Base-by-base conservation (phyloP, 2,797 vertebrate species). In the Sarcoramphus papa region DNA sequence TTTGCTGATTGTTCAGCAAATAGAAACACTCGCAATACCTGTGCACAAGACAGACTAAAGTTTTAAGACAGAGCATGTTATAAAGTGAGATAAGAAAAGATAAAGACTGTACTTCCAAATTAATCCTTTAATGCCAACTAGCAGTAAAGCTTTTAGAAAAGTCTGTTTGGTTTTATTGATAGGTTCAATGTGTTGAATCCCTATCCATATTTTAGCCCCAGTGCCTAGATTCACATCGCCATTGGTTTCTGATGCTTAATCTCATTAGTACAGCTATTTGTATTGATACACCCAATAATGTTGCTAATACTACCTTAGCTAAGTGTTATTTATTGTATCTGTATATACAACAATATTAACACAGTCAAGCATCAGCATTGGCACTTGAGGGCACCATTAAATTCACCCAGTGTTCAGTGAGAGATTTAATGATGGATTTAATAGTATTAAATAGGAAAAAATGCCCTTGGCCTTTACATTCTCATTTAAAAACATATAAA, bases 401-500 rank as follows among this genome's bases (percentile, higher is more conserved):
- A 98, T 97, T 97, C 97, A 97, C 90, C 96, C 96, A 96, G 97
- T 97, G 97, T 97, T 98, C 97, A 96, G 94, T 4, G 59, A 95
- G 96, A 98, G 95, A 97, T 97, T 98, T 98, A 98, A 98, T 98
- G 98, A 98, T 96, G 97, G 96, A 98, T 98, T 98, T 98, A 98
- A 98, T 98, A 96, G 96, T 92, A 97, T 97, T 98, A 98, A 98
- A 98, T 95, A 95, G 96, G 93, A 96, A 97, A 98, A 98, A 98
- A 97, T 95, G 97, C 98, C 98, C 95, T 97, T 98, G 97, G 98
- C 97, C 97, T 98, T 98, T 98, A 97, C 95, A 97, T 97, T 98
- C 97, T 98, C 97, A 98, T 98, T 98, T 97, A 98, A 98, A 98
- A 98, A 98, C 97, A 98, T 98, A 98, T 98, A 98, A 98, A 98